Base-by-base conservation (phyloP, 2,888 invertebrate genomes). In the Apamea anceps region DNA sequence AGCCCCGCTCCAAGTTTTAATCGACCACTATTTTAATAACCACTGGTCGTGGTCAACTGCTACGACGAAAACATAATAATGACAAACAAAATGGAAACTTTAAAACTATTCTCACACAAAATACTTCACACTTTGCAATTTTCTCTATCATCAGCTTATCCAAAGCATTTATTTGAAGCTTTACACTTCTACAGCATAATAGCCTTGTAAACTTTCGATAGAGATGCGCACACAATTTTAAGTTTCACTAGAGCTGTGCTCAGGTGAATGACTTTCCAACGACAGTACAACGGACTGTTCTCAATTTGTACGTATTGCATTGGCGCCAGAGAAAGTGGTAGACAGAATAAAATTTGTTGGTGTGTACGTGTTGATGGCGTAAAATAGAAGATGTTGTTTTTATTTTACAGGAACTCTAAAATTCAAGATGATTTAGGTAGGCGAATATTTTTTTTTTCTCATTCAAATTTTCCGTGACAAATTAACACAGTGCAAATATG, bases 221-320 rank as follows among this genome's bases (percentile, higher is more conserved):
- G 68, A 72, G 65, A 45, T 65, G 67, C 77, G 73, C 48, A 75
- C 70, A 87, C 77, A 79, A 80, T 82, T 79, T 81, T 75, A 77
- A 84, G 76, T 65, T 51, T 60, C 57, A 45, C 60, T 73, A 78
- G 78, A 75, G 75, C 73, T 78, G 75, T 48, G 80, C 77, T 79
- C 76, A 85, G 85, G 89, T 85, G 83, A 89, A 84, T 87, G 85
- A 84, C 85, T 81, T 73, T 54, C 32, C 68, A 82, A 79, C 84
- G 85, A 67, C 68, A 25, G 68, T 80, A 70, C 45, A 51, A 25
- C 67, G 77, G 81, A 70, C 72, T 62, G 42, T 73, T 86, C 86
- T 67, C 77, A 77, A 66, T 45, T 86, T 63, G 81, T 73, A 66
- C 51, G 32, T 71, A 67, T 79, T 74, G 37, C 57, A 80, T 82